Conservation (phyloP, 2,888 invertebrate genomes). For the Noctua pronuba region DNA sequence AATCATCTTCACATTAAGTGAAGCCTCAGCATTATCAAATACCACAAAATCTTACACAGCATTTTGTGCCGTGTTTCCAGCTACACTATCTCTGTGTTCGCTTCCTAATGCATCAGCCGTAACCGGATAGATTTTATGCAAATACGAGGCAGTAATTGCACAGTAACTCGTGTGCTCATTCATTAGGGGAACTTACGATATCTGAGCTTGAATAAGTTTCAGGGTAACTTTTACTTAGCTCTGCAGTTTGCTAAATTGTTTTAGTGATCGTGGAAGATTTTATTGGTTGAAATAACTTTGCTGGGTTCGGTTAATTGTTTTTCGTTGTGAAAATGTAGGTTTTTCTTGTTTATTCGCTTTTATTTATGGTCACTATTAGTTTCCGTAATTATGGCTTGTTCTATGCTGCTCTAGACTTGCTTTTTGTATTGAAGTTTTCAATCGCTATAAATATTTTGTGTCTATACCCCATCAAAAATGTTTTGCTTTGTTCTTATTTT, state of each 20-base stretch:
- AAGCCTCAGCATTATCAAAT: conserved; percentile 1
- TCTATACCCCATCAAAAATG: background rate
- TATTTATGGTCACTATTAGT: background rate
- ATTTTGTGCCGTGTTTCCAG: conserved; percentile 46
- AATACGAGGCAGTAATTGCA: conserved; percentile 77
- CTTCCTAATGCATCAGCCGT: conserved; percentile 69
- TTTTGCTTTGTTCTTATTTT: background rate
- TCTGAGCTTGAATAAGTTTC: conserved; percentile 70
- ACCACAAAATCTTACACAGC: conserved; percentile 11
- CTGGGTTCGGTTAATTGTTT: background rate
- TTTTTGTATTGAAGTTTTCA: background rate
- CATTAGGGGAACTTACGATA: conserved; percentile 75
- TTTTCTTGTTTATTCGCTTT: background rate
- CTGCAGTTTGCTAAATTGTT: conserved; percentile 60
- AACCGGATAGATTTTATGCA: conserved; percentile 78
- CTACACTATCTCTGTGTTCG: conserved; percentile 59
- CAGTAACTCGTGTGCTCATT: conserved; percentile 79
- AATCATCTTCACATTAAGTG: background rate
- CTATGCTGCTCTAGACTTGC: background rate
- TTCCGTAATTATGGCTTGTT: background rate
- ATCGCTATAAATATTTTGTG: background rate
- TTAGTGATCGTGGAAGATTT: conserved; percentile 42
- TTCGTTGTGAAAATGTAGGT: background rate
- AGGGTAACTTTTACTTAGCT: conserved; percentile 49
- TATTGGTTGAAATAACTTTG: conserved; percentile 45